These are phyloP conservation scores for Lepidurus arcticus DNA, from an alignment of 1,140 invertebrate genomes.

Conservation along the genomic window DNA sequence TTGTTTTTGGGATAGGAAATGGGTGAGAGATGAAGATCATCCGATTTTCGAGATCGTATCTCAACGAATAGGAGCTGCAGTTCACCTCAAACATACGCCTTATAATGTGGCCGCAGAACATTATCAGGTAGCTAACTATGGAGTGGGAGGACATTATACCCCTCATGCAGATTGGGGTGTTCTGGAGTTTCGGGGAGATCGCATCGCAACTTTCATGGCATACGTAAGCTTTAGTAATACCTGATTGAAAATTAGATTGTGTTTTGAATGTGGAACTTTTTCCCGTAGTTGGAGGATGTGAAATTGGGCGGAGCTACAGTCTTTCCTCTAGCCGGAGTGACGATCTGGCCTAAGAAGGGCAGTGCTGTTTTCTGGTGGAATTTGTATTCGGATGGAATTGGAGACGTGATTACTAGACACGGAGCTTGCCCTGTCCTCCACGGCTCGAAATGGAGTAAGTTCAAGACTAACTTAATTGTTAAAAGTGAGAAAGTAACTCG, in stretches of 20 bases:
- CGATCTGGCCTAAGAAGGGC: slow-evolving; percentile 45
- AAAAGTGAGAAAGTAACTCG: background rate
- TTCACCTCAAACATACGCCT: slow-evolving; percentile 26
- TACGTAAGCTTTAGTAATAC: slow-evolving; percentile 48
- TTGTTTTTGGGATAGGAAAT: slow-evolving; percentile 30
- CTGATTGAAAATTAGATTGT: background rate
- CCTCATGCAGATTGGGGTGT: slow-evolving; percentile 56
- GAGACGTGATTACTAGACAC: slow-evolving; percentile 47
- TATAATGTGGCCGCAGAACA: slow-evolving; percentile 30
- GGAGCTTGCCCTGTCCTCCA: slow-evolving; percentile 50
- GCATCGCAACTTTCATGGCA: slow-evolving; percentile 54
- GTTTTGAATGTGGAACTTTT: slow-evolving; percentile 30
- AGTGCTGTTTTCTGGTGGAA: slow-evolving; percentile 52
- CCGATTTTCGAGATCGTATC: slow-evolving; percentile 28
- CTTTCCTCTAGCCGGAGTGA: slow-evolving; percentile 45
- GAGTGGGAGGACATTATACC: slow-evolving; percentile 60
- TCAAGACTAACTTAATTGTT: slow-evolving; percentile 2
- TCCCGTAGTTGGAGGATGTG: slow-evolving; percentile 45
- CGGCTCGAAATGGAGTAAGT: slow-evolving; percentile 51
- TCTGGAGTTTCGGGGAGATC: slow-evolving; percentile 47
- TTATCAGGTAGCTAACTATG: slow-evolving; percentile 52
- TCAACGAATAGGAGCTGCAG: slow-evolving; percentile 28
- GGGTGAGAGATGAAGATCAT: slow-evolving; percentile 33
- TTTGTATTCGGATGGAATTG: slow-evolving; percentile 45
- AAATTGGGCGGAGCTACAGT: slow-evolving; percentile 47